Base-by-base conservation (phyloP, 1,140 invertebrate species). In the Sinella curviseta region DNA sequence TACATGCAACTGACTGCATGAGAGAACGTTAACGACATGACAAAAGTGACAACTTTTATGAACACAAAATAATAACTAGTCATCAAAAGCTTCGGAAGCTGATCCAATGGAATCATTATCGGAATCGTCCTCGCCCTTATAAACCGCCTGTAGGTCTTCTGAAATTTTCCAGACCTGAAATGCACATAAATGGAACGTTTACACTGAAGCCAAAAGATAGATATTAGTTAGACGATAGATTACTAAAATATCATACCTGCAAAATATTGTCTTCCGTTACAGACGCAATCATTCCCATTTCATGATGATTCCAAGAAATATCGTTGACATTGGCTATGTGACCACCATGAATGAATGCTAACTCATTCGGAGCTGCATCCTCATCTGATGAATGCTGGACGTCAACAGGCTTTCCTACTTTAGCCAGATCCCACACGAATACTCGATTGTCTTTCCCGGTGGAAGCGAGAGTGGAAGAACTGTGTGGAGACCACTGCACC, bases 251-350 rank as follows among this genome's bases (percentile, higher is more conserved):
- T 30, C 24, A 30, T 74, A 74, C 70, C 70, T 74, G 70, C 17
- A 74, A 36, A 30, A 74, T 74, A 74, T 74, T 74, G 26, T 74
- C 70, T 74, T 36, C 70, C 12, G 70, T 34, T 16, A 74, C 70
- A 16, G 70, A 74, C 8, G 70, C 70, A 74, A 74, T 34, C 70
- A 74, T 74, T 74, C 70, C 70, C 12, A 20, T 74, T 8, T 33
- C 70, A 34, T 74, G 26, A 17, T n/a, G 57, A 65, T 65, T 65
- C 57, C 57, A 74, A 20, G 70, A 26, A 74, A 74, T 74, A 28
- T 74, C 70, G 24, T 74, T 74, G 3, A 74, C 34, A 34, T 33
- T 14, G 31, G 70, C 30, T 12, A 74, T 14, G 34, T 74, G 70
- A 12, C 70, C 70, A 30, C 57, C 57, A 65, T 65, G 57, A 65